Conservation (phyloP, 1,140 invertebrate species). For the Phenacoccus solenopsis region DNA sequence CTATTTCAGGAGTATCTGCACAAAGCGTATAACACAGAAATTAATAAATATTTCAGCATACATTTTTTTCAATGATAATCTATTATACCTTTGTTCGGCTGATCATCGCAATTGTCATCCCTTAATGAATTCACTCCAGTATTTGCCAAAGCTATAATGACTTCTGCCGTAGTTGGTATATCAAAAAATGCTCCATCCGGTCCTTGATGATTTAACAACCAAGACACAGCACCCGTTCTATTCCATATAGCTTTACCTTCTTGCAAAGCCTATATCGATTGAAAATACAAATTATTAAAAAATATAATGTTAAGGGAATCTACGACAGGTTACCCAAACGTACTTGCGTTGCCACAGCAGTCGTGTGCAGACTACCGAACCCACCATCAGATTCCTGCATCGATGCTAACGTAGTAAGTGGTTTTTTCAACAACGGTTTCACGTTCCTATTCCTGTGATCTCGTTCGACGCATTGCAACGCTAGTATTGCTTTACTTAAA, state of each 20-base stretch:
- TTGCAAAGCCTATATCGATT: slow-evolving; percentile 47
- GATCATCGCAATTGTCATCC: slow-evolving; percentile 45
- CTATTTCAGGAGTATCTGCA: not conserved
- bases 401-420: slow-evolving; percentile 55
- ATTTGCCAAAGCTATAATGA: slow-evolving; percentile 54
- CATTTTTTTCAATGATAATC: not conserved
- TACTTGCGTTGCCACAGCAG: slow-evolving; percentile 62
- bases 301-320: not conserved
- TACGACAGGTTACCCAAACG: not conserved
- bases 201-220: slow-evolving; percentile 55
- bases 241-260: slow-evolving; percentile 61
- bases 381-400: slow-evolving; percentile 64
- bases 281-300: not conserved
- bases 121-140: slow-evolving; percentile 52
- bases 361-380: slow-evolving; percentile 67
- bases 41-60: not conserved
- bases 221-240: slow-evolving; percentile 53
- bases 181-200: slow-evolving; percentile 56
- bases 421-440: slow-evolving; percentile 58
- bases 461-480: slow-evolving; percentile 68
- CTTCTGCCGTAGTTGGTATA: slow-evolving; percentile 56
- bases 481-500: slow-evolving; percentile 67
- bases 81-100: not conserved
- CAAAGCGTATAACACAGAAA: too few species aligned
- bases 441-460: slow-evolving; percentile 66